These are phyloP conservation scores for Macrotis lagotis DNA, from an alignment of 2,113 vertebrate genomes.

Conservation along the genomic window DNA sequence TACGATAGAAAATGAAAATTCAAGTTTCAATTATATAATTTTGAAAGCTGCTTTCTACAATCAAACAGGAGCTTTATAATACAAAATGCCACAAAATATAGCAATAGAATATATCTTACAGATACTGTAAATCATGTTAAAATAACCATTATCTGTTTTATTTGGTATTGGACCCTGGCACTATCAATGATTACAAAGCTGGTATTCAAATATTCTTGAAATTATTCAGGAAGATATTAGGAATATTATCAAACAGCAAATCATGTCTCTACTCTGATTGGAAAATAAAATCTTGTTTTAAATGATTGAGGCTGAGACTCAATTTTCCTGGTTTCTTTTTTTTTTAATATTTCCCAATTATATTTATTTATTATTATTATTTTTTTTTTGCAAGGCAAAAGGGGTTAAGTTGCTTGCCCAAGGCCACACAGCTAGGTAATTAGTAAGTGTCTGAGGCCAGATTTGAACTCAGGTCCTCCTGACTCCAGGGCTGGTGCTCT, in stretches of 20 bases:
- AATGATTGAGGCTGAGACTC: not conserved
- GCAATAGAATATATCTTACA: not conserved
- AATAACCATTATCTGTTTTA: not conserved
- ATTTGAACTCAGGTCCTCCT: too few relatives aligned
- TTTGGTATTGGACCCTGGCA: not conserved
- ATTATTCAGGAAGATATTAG: not conserved
- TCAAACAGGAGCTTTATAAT: not conserved
- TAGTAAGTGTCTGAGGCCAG: too few relatives aligned
- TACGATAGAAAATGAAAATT: slow-evolving; percentile 73
- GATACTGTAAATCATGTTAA: not conserved
- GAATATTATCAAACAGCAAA: not conserved
- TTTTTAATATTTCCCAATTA: too few relatives aligned
- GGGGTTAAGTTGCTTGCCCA: too few relatives aligned
- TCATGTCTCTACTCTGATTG: not conserved
- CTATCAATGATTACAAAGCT: not conserved
- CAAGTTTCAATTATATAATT: not conserved
- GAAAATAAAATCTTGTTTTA: not conserved
- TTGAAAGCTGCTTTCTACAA: slow-evolving; percentile 11
- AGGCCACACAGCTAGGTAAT: too few relatives aligned
- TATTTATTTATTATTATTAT: too few relatives aligned
- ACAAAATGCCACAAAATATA: not conserved
- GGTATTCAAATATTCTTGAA: not conserved
- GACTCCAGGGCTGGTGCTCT: too few relatives aligned
- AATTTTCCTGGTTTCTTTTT: not conserved
- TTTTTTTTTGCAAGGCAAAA: too few relatives aligned